Percentiles rank a stretch among this genome's conserved stretches.
Evolutionary conservation across 1,140 invertebrate species (phyloP).

Genomic region (Pseudomyrmex cubaensis): DNA sequence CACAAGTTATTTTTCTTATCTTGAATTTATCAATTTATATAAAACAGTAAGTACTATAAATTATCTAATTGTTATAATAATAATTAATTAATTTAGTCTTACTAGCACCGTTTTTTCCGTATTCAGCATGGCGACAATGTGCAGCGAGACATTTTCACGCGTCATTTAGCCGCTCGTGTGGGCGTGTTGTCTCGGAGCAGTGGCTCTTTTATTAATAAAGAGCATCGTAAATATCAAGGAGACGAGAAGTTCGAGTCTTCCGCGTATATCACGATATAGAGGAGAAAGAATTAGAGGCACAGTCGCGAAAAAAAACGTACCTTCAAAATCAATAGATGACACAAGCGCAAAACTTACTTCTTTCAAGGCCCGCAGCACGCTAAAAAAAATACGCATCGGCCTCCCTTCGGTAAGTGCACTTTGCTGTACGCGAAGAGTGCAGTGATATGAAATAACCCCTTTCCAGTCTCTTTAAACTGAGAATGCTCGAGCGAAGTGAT

Average conservation of each 20-base stretch:
- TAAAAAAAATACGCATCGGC: slow-evolving; percentile 71
- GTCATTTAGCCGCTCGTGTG: slow-evolving; percentile 38
- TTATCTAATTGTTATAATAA: too few relatives aligned
- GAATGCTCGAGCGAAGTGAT: slow-evolving; percentile 29
- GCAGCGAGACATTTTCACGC: slow-evolving; percentile 45
- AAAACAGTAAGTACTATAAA: too few relatives aligned
- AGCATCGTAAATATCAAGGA: slow-evolving; percentile 53
- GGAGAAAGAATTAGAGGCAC: not conserved
- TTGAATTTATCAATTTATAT: too few relatives aligned
- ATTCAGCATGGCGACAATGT: not conserved
- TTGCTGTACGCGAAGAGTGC: slow-evolving; percentile 71
- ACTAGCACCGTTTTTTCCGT: too few relatives aligned
- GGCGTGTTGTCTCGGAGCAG: slow-evolving; percentile 8
- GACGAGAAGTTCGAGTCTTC: slow-evolving; percentile 25
- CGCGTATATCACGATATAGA: not conserved
- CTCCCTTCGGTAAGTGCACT: slow-evolving; percentile 75
- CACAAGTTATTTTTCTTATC: too few relatives aligned
- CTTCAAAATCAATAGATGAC: slow-evolving; percentile 80
- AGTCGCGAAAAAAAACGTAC: slow-evolving; percentile 67
- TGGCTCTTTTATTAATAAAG: slow-evolving; percentile 63
- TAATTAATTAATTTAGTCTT: too few relatives aligned
- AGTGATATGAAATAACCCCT: slow-evolving; percentile 30
- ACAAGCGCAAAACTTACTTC: slow-evolving; percentile 51
- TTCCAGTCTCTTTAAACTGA: slow-evolving; percentile 49
- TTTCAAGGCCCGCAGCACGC: slow-evolving; percentile 40